Evolutionary conservation across 2,797 vertebrate genomes (phyloP).

Genomic region (Micropoecilia bifurca): DNA sequence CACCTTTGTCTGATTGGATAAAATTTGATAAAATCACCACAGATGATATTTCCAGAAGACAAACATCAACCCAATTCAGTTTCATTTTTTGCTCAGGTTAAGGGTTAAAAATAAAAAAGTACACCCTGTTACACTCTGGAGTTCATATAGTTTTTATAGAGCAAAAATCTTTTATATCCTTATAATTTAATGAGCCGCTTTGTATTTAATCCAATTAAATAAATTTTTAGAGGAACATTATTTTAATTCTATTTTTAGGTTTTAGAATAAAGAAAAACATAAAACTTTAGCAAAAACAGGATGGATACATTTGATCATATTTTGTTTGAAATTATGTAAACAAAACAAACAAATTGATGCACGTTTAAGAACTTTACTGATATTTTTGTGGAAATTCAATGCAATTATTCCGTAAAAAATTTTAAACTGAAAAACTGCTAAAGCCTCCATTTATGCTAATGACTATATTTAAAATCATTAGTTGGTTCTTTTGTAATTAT

Average conservation of each 20-base stretch:
- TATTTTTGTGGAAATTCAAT: neutral
- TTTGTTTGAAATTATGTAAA: neutral
- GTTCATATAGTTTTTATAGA: neutral
- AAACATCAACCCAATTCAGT: neutral
- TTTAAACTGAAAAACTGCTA: no score
- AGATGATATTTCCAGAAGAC: neutral
- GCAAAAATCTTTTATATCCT: neutral
- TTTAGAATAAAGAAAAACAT: neutral
- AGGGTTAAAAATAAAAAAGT: neutral
- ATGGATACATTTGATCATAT: neutral
- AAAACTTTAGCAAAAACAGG: neutral
- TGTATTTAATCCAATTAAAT: neutral
- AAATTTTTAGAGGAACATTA: neutral
- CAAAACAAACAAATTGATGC: neutral
- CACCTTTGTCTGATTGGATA: neutral
- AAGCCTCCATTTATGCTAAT: no score
- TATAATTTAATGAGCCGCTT: neutral
- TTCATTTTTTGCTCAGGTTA: neutral
- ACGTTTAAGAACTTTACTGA: neutral
- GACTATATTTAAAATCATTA: no score
- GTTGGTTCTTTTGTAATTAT: no score
- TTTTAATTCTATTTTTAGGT: neutral
- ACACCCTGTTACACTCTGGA: neutral
- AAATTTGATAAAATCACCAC: neutral
- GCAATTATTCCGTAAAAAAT: neutral